Evolutionary conservation across 2,797 vertebrate genomes (phyloP), one percentile per base, ranked within the genome.

Genomic region (Microhierax caerulescens): DNA sequence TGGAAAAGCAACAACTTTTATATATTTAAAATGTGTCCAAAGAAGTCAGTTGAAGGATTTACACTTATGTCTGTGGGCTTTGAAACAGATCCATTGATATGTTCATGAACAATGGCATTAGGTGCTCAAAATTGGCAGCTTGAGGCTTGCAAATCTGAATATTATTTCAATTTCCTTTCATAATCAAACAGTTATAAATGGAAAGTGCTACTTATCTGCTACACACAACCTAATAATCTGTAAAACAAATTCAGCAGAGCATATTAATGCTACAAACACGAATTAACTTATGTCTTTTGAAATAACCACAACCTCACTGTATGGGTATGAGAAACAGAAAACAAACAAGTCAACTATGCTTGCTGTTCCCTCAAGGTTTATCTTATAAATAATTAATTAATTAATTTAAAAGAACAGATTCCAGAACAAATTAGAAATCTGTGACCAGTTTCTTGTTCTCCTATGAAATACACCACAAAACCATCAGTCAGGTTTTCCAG

Each of bases 1-100:
- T 88, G 63, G 95, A 88, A 94, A 90, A 91, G 95, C 70, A 95
- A 68, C 57, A 95, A 90, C 45, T 92, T 96, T 95, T 65, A 87
- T 78, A 93, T 60, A 79, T 72, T 76, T 84, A 74, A 87, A 94
- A 93, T 93, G 57, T 68, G 88, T 75, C 92, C 45, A 85, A 53
- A 91, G 90, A 97, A 94, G 84, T 59, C 78, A 87, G 50, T 47
- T 74, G 86, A 95, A 85, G 74, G 81, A 77, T 82, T 94, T 92
- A 43, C 28, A 60, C 39, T 79, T 72, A 59, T 54, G 94, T 95
- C 83, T 72, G 36, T 68, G 56, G 64, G 53, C 82, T 95, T 93
- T 76, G 59, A 92, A 94, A 84, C 18, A 63, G 22, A 64, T 68
- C 88, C 41, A 74, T 60, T 82, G 84, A 68, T 56, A 95, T 10